phyloP scores from a whole-genome alignment of 2,888 invertebrate species.

The Macrosoma leucophasiata region DNA sequence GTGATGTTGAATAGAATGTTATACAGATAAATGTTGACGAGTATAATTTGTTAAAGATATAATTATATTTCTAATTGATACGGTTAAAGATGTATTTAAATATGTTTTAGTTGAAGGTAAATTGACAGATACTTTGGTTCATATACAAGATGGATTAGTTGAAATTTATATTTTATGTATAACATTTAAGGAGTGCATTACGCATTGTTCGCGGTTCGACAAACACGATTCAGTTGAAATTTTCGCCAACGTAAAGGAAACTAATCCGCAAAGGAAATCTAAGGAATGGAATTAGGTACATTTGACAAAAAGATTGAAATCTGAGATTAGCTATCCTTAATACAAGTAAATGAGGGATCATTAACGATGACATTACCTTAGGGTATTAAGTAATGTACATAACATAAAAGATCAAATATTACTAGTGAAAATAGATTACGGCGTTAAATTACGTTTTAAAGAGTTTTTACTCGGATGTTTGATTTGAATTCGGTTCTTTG shows the following conservation, averaged over 20 bases:
- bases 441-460: constrained; percentile 27
- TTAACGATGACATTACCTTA: constrained; percentile 43
- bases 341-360: constrained; percentile 62
- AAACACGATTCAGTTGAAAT: too few species aligned
- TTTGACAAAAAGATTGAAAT: constrained; percentile 7
- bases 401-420: constrained; percentile 53
- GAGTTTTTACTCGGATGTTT: constrained; percentile 18
- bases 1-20: constrained; percentile 69
- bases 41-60: constrained; percentile 62
- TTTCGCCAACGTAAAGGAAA: too few species aligned
- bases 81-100: constrained; percentile 28
- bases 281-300: constrained; percentile 10
- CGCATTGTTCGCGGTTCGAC: too few species aligned
- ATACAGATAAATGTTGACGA: constrained; percentile 60
- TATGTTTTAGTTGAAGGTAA: constrained; percentile 21
- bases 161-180: background rate
- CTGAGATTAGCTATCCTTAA: constrained; percentile 12
- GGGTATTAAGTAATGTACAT: constrained; percentile 54
- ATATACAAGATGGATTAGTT: constrained; percentile 14
- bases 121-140: constrained; percentile 26
- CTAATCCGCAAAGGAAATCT: too few species aligned
- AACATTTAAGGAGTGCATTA: too few species aligned
- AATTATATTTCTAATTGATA: constrained; percentile 48
- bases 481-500: constrained; percentile 21
- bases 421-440: constrained; percentile 42